Percentiles rank a stretch among this genome's conserved stretches.
These are phyloP conservation scores for Platynereis dumerilii DNA, from an alignment of 2,888 invertebrate species.

Conservation along the genomic window DNA sequence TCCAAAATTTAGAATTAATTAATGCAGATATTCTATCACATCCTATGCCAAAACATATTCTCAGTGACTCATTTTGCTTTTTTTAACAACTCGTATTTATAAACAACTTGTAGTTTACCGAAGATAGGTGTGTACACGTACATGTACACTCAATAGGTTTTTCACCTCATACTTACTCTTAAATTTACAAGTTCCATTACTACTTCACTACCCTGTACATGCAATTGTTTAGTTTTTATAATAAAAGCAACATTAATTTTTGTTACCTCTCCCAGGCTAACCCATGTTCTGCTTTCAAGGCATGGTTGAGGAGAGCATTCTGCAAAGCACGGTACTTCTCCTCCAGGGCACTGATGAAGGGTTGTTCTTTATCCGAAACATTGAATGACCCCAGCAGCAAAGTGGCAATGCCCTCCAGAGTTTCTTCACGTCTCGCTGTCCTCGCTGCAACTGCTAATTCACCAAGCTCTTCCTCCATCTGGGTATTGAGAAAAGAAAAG, in stretches of 20 bases:
- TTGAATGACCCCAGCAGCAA: slow-evolving; percentile 46
- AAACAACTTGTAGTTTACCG: too few relatives aligned
- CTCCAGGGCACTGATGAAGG: slow-evolving; percentile 38
- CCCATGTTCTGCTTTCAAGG: slow-evolving; percentile 45
- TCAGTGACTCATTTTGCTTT: too few relatives aligned
- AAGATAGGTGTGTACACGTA: too few relatives aligned
- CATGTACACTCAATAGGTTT: too few relatives aligned
- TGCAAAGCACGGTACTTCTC: slow-evolving; percentile 43
- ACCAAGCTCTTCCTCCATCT: slow-evolving; percentile 37
- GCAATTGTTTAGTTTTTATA: too few relatives aligned
- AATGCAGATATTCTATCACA: too few relatives aligned
- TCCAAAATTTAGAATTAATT: too few relatives aligned
- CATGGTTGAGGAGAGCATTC: slow-evolving; percentile 45
- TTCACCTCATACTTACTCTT: too few relatives aligned
- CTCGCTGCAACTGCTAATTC: slow-evolving; percentile 36
- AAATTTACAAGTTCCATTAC: too few relatives aligned
- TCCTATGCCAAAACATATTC: too few relatives aligned
- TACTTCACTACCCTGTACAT: too few relatives aligned
- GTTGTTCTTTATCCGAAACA: slow-evolving; percentile 40
- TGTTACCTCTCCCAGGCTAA: slow-evolving; percentile 49
- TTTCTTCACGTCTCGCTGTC: slow-evolving; percentile 40
- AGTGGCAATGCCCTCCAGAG: slow-evolving; percentile 49
- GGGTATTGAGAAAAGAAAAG: slow-evolving; percentile 6
- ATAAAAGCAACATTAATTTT: background rate
- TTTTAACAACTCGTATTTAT: too few relatives aligned